A percentile compares a stretch with the other conserved stretches of the same genome.
phyloP scores from a whole-genome alignment of 1,140 invertebrate genomes.

The Bursaphelenchus mucronatus region DNA sequence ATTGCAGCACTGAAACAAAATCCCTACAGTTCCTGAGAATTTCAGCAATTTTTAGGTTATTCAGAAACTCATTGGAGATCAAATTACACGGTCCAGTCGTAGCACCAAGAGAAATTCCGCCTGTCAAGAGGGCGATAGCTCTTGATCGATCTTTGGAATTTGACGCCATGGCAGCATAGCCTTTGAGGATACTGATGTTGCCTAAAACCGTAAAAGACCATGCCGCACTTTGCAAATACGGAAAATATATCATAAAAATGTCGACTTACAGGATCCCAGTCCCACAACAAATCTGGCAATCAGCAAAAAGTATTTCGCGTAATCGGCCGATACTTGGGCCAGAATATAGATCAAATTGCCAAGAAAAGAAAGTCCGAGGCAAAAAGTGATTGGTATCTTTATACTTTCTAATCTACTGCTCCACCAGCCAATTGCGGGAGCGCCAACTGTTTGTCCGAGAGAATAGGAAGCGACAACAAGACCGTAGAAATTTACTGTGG shows the following conservation, averaged over 20 bases:
- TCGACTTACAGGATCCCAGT: slow-evolving; percentile 51
- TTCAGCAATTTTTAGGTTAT: too few species aligned
- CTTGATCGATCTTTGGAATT: background rate
- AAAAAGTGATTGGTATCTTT: slow-evolving; percentile 57
- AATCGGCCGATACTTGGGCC: slow-evolving; percentile 22
- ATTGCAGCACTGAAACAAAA: too few species aligned
- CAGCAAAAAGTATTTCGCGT: slow-evolving; percentile 35
- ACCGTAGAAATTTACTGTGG: slow-evolving; percentile 59
- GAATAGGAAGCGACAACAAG: slow-evolving; percentile 62
- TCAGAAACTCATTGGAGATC: too few species aligned
- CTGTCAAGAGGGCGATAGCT: background rate
- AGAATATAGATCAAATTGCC: slow-evolving; percentile 62
- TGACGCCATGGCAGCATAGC: slow-evolving; percentile 8
- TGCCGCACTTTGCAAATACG: too few species aligned
- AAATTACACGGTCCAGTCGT: too few species aligned
- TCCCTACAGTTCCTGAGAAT: too few species aligned
- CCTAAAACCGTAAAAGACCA: background rate
- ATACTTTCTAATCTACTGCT: slow-evolving; percentile 48
- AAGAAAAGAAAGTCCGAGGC: slow-evolving; percentile 54
- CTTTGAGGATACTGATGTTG: slow-evolving; percentile 9
- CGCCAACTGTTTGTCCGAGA: slow-evolving; percentile 61
- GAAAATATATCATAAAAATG: too few species aligned
- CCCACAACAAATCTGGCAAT: slow-evolving; percentile 32
- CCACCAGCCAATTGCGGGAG: slow-evolving; percentile 61
- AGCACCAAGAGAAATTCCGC: background rate